Percentiles rank a stretch among this genome's conserved stretches.
Conservation (phyloP, 1,140 invertebrate species). For the Hesperophylax magnus region DNA sequence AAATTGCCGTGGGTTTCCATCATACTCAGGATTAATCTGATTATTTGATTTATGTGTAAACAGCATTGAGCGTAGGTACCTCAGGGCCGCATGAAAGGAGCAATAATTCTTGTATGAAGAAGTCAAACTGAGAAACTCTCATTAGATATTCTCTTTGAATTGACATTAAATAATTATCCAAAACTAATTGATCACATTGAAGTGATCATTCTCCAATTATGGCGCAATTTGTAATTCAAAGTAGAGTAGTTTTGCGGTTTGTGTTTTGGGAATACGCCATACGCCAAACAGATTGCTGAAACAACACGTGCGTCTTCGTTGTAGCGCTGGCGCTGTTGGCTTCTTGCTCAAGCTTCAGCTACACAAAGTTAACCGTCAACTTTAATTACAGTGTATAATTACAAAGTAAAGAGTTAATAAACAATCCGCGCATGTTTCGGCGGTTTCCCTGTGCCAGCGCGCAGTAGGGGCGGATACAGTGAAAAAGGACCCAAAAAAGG, state of each 20-base stretch:
- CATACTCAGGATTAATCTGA: background rate
- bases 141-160: no score
- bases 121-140: no score
- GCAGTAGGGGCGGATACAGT: background rate
- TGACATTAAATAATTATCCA: background rate
- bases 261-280: background rate
- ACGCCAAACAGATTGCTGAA: background rate
- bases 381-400: slow-evolving; percentile 55
- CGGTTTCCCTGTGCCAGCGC: background rate
- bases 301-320: background rate
- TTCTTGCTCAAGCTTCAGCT: background rate
- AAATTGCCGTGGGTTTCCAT: no score
- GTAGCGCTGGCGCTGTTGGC: background rate
- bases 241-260: background rate
- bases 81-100: no score
- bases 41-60: background rate
- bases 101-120: no score
- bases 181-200: slow-evolving; percentile 10
- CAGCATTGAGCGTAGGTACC: no score
- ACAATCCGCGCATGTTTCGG: slow-evolving; percentile 47
- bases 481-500: slow-evolving; percentile 37
- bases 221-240: background rate
- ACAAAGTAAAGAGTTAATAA: slow-evolving; percentile 56
- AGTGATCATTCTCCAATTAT: slow-evolving; percentile 10
- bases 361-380: slow-evolving; percentile 38